A percentile compares a stretch with the other conserved stretches of the same genome.
phyloP scores from a whole-genome alignment of 2,113 vertebrate genomes.

The Apodemus speciosus region DNA sequence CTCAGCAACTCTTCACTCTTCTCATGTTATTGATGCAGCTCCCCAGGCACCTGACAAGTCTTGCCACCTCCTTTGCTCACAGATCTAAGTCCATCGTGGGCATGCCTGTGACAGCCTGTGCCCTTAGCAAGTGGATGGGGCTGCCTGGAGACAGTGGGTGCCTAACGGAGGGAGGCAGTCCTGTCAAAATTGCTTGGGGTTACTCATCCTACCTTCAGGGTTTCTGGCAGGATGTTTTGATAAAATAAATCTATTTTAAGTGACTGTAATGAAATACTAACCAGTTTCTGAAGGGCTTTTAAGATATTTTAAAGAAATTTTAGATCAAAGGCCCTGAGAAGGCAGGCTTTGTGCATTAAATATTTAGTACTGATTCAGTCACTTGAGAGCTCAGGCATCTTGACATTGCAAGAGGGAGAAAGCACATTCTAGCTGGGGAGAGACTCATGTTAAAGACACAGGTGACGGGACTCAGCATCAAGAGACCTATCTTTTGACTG shows the following conservation, averaged over 20 bases:
- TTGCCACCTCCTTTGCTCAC: background rate
- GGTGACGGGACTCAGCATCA: conserved; percentile 77
- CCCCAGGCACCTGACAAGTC: conserved; percentile 14
- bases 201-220: conserved; percentile 82
- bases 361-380: conserved; percentile 87
- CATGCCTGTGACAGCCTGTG: conserved; percentile 52
- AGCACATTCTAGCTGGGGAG: conserved; percentile 80
- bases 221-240: conserved; percentile 87
- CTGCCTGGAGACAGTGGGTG: conserved; percentile 68
- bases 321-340: conserved; percentile 86
- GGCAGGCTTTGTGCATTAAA: conserved; percentile 86
- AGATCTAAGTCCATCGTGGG: background rate
- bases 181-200: conserved; percentile 82
- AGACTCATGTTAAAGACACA: conserved; percentile 80
- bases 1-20: background rate
- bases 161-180: conserved; percentile 73
- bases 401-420: conserved; percentile 82
- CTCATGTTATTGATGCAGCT: background rate
- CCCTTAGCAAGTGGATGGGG: conserved; percentile 54
- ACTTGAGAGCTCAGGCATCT: conserved; percentile 83
- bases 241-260: conserved; percentile 90
- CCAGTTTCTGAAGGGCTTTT: conserved; percentile 87
- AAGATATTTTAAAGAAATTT: conserved; percentile 88
- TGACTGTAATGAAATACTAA: conserved; percentile 88
- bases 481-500: conserved; percentile 70